Conservation (phyloP, 2,888 invertebrate genomes). For the Ennomos fuscantarius region DNA sequence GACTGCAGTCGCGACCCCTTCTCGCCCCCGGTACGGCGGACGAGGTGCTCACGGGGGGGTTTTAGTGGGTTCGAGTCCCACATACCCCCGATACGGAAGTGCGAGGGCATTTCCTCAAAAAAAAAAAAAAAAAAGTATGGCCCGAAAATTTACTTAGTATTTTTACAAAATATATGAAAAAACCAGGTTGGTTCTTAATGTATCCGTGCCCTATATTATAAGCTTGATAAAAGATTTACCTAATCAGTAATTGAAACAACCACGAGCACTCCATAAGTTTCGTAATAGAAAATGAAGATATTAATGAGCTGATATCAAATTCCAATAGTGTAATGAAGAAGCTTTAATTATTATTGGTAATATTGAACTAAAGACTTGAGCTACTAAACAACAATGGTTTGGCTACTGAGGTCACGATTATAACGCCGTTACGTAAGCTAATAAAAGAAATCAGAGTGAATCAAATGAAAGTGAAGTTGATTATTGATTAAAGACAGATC, state of each 20-base stretch:
- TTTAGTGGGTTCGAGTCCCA: no score
- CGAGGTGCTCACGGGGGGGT: no score
- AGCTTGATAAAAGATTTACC: no score
- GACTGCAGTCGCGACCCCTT: no score
- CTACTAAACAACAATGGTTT: constrained; percentile 30
- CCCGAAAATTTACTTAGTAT: no score
- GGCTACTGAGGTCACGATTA: constrained; percentile 38
- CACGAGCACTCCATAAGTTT: constrained; percentile 36
- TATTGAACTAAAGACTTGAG: constrained; percentile 31
- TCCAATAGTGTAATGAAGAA: constrained; percentile 39
- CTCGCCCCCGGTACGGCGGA: no score
- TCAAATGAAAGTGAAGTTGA: constrained; percentile 25
- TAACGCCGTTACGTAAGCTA: constrained; percentile 22
- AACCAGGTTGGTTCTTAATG: no score
- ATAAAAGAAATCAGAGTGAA: constrained; percentile 14
- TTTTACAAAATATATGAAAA: no score
- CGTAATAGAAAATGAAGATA: constrained; percentile 55
- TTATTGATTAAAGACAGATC: constrained; percentile 21
- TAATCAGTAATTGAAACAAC: constrained; percentile 7
- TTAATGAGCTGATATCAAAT: constrained; percentile 52
- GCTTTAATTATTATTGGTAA: constrained; percentile 36
- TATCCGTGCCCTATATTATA: no score
- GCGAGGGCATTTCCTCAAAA: no score
- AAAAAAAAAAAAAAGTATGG: no score
- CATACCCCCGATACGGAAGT: no score